A percentile compares a stretch with the other conserved stretches of the same genome.
These are phyloP conservation scores for Alcedo quadribrachys DNA, from an alignment of 2,797 vertebrate species.

Conservation along the genomic window DNA sequence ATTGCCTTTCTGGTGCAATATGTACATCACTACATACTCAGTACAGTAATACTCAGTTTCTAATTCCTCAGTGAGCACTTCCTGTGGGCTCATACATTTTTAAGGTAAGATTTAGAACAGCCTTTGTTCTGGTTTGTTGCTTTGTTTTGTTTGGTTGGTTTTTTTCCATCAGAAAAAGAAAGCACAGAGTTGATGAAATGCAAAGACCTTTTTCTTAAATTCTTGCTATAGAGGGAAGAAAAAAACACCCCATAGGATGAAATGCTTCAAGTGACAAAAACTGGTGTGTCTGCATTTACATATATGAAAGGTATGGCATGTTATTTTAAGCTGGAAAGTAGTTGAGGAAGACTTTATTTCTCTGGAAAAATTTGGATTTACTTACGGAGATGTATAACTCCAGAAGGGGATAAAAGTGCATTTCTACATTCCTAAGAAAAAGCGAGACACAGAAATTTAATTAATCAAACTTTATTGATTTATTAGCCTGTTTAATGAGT, in stretches of 20 bases:
- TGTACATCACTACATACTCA: background rate
- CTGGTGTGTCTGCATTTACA: background rate
- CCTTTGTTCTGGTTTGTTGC: background rate
- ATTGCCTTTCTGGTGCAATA: background rate
- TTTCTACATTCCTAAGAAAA: slow-evolving; percentile 16
- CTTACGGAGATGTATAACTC: background rate
- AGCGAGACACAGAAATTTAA: background rate
- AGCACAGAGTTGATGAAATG: background rate
- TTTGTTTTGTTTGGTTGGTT: too few relatives aligned
- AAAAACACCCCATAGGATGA: background rate
- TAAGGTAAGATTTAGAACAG: background rate
- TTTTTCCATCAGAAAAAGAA: background rate
- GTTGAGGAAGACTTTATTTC: background rate
- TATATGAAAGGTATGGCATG: background rate
- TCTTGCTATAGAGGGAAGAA: background rate
- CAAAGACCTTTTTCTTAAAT: background rate
- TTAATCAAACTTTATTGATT: slow-evolving; percentile 20
- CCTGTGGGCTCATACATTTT: background rate
- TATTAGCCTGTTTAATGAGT: background rate
- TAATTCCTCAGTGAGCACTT: background rate
- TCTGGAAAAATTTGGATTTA: background rate
- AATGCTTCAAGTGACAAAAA: background rate
- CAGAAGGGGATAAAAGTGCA: background rate
- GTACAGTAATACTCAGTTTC: background rate
- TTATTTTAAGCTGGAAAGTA: background rate